phyloP scores from a whole-genome alignment of 2,113 vertebrate species.

The Bambusicola thoracicus region DNA sequence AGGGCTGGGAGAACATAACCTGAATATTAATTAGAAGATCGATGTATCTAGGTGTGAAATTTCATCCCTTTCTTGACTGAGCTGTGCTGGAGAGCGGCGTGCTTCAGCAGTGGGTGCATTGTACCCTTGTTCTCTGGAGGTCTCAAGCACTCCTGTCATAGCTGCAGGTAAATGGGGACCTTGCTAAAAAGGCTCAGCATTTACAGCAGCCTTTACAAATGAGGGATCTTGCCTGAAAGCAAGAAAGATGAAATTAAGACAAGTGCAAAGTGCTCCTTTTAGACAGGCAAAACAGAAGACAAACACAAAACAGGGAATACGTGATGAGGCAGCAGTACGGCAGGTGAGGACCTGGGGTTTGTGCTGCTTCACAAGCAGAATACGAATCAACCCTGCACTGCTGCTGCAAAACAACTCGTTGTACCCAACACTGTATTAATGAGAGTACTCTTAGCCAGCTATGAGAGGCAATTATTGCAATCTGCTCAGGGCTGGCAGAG shows the following conservation, averaged over 20 bases:
- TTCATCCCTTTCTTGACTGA: background rate
- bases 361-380: slow-evolving; percentile 39
- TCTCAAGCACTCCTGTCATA: background rate
- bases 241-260: slow-evolving; percentile 62
- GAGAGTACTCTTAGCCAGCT: background rate
- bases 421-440: background rate
- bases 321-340: background rate
- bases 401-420: slow-evolving; percentile 18
- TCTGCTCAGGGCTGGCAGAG: slow-evolving; percentile 3
- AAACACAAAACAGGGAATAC: slow-evolving; percentile 11
- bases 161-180: slow-evolving; percentile 2
- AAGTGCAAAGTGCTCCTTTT: slow-evolving; percentile 39
- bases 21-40: background rate
- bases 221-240: slow-evolving; percentile 39
- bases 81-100: background rate
- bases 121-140: background rate
- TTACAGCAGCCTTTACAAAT: slow-evolving; percentile 21
- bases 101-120: background rate
- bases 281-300: slow-evolving; percentile 26
- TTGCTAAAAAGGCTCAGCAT: background rate
- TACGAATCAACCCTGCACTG: background rate
- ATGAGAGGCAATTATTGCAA: background rate
- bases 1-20: background rate
- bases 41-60: background rate
- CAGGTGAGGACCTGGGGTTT: background rate